Evolutionary conservation across 2,888 invertebrate species (phyloP).

Genomic region (Eristalinus sepulchralis): DNA sequence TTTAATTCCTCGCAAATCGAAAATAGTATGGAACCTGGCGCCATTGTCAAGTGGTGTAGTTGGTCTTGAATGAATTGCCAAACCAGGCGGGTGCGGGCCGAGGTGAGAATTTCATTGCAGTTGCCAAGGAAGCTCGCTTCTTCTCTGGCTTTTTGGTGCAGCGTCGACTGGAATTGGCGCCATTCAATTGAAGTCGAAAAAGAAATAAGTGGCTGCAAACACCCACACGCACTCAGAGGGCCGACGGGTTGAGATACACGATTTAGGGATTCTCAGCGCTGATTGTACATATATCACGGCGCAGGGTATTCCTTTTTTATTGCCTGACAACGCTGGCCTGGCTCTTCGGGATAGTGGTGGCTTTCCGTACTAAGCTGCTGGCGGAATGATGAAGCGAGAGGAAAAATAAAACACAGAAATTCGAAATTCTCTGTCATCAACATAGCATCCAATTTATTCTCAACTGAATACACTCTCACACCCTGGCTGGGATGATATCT

Average conservation of each 20-base stretch:
- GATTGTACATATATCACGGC: constrained; percentile 60
- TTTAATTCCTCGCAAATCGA: constrained; percentile 5
- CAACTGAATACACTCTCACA: constrained; percentile 29
- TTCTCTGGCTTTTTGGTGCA: not conserved
- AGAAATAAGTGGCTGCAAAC: not conserved
- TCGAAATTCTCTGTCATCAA: constrained; percentile 62
- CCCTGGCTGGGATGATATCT: constrained; percentile 33
- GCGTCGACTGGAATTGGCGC: constrained; percentile 23
- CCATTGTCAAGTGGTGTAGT: not conserved
- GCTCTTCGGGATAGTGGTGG: constrained; percentile 43
- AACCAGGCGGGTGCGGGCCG: not conserved
- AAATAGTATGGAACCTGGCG: constrained; percentile 24
- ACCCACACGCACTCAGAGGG: constrained; percentile 8
- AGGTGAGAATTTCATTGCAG: constrained; percentile 44
- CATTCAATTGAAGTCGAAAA: constrained; percentile 19
- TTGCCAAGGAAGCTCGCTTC: constrained; percentile 37
- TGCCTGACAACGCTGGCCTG: constrained; percentile 13
- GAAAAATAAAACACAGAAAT: constrained; percentile 23
- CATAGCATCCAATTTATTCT: constrained; percentile 64
- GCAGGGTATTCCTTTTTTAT: constrained; percentile 36
- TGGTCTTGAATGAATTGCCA: not conserved
- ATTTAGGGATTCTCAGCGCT: constrained; percentile 43
- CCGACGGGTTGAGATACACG: constrained; percentile 15
- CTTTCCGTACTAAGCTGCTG: constrained; percentile 46
- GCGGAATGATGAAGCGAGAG: not conserved